Percentiles rank a stretch among this genome's conserved stretches.
phyloP scores from a whole-genome alignment of 1,140 invertebrate genomes.

The Patella vulgata region DNA sequence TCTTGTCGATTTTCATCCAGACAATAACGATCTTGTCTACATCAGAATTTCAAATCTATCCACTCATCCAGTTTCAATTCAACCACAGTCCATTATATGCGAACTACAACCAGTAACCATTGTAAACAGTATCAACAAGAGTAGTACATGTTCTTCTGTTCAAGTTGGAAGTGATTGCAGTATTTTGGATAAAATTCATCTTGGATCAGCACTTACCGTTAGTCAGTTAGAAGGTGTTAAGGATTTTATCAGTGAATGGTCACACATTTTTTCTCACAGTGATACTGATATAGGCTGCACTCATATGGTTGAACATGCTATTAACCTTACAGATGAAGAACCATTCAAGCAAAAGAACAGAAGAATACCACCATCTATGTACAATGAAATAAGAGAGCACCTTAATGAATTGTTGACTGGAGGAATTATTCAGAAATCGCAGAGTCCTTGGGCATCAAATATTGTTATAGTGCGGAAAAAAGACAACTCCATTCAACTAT shows the following conservation, averaged over 20 bases:
- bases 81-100: constrained; percentile 13
- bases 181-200: constrained; percentile 3
- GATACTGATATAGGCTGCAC: constrained; percentile 19
- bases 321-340: constrained; percentile 14
- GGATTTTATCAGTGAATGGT: not conserved
- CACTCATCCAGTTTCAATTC: constrained; percentile 7
- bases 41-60: constrained; percentile 16
- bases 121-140: too few species aligned
- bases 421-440: constrained; percentile 25
- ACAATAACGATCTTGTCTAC: constrained; percentile 2
- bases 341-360: constrained; percentile 22
- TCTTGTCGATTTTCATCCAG: not conserved
- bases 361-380: constrained; percentile 21
- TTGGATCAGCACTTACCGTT: constrained; percentile 9
- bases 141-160: too few species aligned
- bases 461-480: constrained; percentile 69
- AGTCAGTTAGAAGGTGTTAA: constrained; percentile 6
- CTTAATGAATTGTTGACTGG: constrained; percentile 11
- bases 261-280: constrained; percentile 15
- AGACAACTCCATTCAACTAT: constrained; percentile 62
- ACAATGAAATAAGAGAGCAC: constrained; percentile 20
- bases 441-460: constrained; percentile 15
- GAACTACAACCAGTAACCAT: constrained; percentile 18
- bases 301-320: constrained; percentile 14
- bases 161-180: not conserved